A percentile compares a stretch with the other conserved stretches of the same genome.
phyloP scores from a whole-genome alignment of 1,140 invertebrate genomes.

The Glomeris maerens region DNA sequence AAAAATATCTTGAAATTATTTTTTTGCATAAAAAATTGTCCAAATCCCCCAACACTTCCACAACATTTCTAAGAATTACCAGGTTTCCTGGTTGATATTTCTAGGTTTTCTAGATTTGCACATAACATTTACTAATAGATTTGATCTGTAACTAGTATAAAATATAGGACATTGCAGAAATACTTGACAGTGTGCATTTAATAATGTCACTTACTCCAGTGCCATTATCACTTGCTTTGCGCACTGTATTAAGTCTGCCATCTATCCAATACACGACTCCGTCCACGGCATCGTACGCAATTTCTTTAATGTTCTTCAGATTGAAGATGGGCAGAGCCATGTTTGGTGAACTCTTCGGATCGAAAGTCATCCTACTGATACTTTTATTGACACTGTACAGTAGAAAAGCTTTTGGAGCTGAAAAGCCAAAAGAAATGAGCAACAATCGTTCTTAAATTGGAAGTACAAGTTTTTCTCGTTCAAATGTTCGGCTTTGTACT shows the following conservation, averaged over 20 bases:
- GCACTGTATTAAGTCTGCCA: constrained; percentile 56
- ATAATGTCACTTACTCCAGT: constrained; percentile 27
- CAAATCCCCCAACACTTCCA: background rate
- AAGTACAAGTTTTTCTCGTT: no score
- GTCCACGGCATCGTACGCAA: constrained; percentile 69
- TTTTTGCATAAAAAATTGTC: background rate
- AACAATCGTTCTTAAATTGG: no score
- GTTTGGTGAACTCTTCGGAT: constrained; percentile 18
- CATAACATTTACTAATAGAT: no score
- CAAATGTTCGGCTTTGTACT: no score
- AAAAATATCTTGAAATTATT: background rate
- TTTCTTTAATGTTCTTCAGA: constrained; percentile 58
- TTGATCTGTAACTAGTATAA: no score
- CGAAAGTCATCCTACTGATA: constrained; percentile 29
- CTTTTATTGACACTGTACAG: constrained; percentile 29
- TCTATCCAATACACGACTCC: constrained; percentile 73
- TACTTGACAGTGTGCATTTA: no score
- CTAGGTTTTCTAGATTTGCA: no score
- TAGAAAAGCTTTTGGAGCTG: constrained; percentile 31
- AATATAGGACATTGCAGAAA: no score
- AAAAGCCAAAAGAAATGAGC: constrained; percentile 22
- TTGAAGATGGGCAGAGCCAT: constrained; percentile 41
- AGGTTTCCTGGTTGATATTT: no score
- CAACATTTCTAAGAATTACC: no score
- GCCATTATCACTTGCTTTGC: constrained; percentile 50